A percentile compares a stretch with the other conserved stretches of the same genome.
These are phyloP conservation scores for Enhydra lutris DNA, from an alignment of 2,113 vertebrate species.

Conservation along the genomic window DNA sequence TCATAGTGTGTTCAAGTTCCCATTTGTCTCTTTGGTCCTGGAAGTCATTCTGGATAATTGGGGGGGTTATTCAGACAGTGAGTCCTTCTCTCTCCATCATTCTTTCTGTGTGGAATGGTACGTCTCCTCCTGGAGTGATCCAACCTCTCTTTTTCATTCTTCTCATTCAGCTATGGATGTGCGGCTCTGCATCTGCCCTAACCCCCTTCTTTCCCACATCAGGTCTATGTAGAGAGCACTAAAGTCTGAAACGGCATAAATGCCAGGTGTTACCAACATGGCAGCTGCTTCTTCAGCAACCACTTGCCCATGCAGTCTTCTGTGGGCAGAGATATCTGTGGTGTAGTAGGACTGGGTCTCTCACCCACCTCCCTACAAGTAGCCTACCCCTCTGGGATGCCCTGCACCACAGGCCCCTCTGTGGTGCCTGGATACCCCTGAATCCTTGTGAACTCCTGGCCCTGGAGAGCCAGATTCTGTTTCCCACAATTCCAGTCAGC, in stretches of 20 bases:
- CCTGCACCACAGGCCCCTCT: background rate
- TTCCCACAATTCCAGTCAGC: background rate
- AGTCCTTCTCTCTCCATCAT: background rate
- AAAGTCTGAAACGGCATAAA: background rate
- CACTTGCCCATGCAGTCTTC: background rate
- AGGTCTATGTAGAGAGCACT: background rate
- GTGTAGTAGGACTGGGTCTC: background rate
- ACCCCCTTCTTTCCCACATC: background rate
- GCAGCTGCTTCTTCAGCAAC: background rate
- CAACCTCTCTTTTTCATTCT: background rate
- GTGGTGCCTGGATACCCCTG: background rate
- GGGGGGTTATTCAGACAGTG: background rate
- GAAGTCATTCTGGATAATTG: background rate
- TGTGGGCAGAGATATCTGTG: background rate
- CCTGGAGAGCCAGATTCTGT: background rate
- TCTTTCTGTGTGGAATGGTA: background rate
- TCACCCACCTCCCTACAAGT: background rate
- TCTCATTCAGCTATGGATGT: background rate
- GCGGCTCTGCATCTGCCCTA: background rate
- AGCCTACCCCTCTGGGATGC: background rate
- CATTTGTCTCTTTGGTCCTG: background rate
- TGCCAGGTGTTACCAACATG: background rate
- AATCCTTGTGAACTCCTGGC: background rate
- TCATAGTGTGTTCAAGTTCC: background rate
- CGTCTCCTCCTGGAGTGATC: background rate